A percentile compares a stretch with the other conserved stretches of the same genome.
Conservation (phyloP, 2,113 vertebrate genomes). For the Mobula birostris region DNA sequence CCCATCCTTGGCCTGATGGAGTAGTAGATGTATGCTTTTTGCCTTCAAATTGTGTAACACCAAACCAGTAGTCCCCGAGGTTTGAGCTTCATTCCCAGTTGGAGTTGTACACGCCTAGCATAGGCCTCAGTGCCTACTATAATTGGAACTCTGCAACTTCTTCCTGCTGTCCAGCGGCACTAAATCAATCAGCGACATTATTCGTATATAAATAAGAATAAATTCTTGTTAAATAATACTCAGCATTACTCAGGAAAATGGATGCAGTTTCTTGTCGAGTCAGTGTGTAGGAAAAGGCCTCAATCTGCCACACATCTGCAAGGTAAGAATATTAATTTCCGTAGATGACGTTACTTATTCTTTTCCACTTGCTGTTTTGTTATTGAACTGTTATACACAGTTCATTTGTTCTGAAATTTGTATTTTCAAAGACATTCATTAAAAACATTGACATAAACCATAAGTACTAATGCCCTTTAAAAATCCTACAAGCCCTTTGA, state of each 20-base stretch:
- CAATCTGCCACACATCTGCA: background rate
- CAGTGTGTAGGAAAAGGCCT: background rate
- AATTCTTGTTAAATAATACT: no score
- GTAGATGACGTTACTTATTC: background rate
- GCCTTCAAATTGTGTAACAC: no score
- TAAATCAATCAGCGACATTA: background rate
- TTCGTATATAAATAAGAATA: background rate
- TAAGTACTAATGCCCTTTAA: slow-evolving; percentile 1
- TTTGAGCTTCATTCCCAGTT: no score
- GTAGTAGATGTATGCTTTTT: no score
- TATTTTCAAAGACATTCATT: background rate
- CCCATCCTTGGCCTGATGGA: no score
- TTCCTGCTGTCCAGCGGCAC: background rate
- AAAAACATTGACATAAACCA: background rate
- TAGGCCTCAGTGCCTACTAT: no score
- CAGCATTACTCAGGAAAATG: no score
- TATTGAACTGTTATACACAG: background rate
- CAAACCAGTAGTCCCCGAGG: no score
- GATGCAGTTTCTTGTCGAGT: background rate
- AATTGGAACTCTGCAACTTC: background rate
- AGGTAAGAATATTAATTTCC: background rate
- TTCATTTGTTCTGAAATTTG: background rate
- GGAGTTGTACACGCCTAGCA: no score
- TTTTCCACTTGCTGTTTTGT: background rate
- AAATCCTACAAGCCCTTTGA: background rate